Conservation (phyloP, 2,888 invertebrate species). For the Tenthredo scrophulariae region DNA sequence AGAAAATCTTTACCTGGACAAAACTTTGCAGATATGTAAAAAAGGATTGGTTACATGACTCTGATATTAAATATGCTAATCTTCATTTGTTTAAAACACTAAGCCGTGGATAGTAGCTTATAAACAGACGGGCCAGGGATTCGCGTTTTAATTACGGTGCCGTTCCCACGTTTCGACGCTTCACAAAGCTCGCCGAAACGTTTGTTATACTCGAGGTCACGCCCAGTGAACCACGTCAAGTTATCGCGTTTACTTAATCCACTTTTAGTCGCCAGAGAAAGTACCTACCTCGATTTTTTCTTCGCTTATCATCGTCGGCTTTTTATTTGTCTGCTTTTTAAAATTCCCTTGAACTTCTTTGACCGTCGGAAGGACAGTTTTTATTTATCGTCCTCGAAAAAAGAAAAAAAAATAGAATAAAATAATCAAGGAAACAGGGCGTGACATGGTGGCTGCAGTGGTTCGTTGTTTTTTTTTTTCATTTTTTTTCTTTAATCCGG, state of each 20-base stretch:
- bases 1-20: conserved; percentile 23
- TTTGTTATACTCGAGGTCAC: conserved; percentile 36
- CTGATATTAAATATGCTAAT: conserved; percentile 60
- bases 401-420: neutral
- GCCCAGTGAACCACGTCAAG: conserved; percentile 40
- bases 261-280: conserved; percentile 23
- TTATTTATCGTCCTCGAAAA: neutral
- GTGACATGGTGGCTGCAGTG: neutral
- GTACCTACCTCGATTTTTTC: conserved; percentile 3
- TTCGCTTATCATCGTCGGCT: neutral
- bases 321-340: neutral
- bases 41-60: conserved; percentile 37
- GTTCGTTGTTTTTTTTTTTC: neutral
- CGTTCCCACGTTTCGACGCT: conserved; percentile 41
- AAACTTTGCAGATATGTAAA: conserved; percentile 44
- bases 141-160: conserved; percentile 45
- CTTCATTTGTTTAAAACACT: conserved; percentile 61
- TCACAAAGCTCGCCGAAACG: conserved; percentile 44
- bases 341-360: neutral
- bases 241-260: conserved; percentile 41
- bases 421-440: neutral
- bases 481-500: neutral
- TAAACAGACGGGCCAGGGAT: conserved; percentile 38
- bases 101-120: conserved; percentile 46
- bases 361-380: neutral